These are phyloP conservation scores for Eciton burchellii DNA, from an alignment of 1,140 invertebrate species.

Conservation along the genomic window DNA sequence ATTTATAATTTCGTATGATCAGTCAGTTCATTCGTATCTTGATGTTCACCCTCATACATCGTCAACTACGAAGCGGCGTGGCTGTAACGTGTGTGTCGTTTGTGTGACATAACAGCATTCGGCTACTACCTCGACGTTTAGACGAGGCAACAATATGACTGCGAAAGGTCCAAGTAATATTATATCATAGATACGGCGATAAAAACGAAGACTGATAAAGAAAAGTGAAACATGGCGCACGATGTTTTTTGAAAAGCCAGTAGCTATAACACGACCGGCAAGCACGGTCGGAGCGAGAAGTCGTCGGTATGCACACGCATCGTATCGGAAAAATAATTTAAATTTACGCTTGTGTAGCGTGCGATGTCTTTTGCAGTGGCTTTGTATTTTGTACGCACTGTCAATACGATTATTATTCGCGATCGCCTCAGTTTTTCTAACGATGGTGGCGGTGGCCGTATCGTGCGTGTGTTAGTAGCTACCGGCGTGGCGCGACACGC, in stretches of 20 bases:
- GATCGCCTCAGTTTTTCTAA: not conserved
- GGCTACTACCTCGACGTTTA: too few species aligned
- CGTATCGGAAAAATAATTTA: slow-evolving; percentile 78
- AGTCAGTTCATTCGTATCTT: slow-evolving; percentile 35
- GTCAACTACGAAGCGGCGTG: slow-evolving; percentile 39
- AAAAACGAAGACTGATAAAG: slow-evolving; percentile 19
- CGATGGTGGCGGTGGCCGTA: not conserved
- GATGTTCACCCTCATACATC: too few species aligned
- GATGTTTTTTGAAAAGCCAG: slow-evolving; percentile 80
- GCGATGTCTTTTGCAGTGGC: slow-evolving; percentile 2
- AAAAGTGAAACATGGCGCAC: slow-evolving; percentile 67
- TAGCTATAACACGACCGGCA: slow-evolving; percentile 77
- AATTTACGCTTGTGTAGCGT: slow-evolving; percentile 61
- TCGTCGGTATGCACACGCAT: slow-evolving; percentile 77
- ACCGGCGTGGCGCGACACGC: slow-evolving; percentile 65
- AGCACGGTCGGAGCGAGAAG: slow-evolving; percentile 71
- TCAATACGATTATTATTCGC: not conserved
- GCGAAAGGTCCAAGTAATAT: slow-evolving; percentile 50
- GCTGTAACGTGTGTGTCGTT: too few species aligned
- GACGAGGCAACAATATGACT: too few species aligned
- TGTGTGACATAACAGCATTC: too few species aligned
- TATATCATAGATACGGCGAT: slow-evolving; percentile 55
- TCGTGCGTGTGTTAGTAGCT: not conserved
- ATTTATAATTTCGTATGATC: not conserved
- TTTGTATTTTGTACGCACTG: slow-evolving; percentile 51